These are phyloP conservation scores for Sycobia sp. DNA, from an alignment of 1,140 invertebrate genomes.

Conservation along the genomic window DNA sequence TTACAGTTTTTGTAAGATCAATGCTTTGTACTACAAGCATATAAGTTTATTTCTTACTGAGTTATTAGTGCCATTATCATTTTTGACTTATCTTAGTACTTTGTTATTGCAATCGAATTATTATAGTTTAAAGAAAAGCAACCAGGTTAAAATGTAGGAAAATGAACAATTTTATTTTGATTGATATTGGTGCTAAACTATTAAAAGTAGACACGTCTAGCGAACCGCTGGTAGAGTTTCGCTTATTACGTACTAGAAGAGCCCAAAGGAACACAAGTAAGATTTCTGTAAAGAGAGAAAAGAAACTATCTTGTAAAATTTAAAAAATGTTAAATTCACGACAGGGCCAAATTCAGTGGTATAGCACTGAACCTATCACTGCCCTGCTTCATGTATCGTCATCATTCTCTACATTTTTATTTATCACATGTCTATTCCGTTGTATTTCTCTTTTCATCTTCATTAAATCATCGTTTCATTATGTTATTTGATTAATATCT, in stretches of 20 bases:
- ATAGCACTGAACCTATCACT: conserved; percentile 33
- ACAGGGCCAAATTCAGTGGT: conserved; percentile 30
- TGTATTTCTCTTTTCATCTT: conserved; percentile 15
- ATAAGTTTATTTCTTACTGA: conserved; percentile 38
- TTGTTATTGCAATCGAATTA: conserved; percentile 34
- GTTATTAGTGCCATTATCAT: conserved; percentile 42
- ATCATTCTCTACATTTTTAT: conserved; percentile 1
- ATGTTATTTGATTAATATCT: conserved; percentile 18
- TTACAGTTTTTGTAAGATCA: conserved; percentile 48
- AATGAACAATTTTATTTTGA: conserved; percentile 26
- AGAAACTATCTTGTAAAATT: conserved; percentile 18
- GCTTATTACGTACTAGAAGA: conserved; percentile 30
- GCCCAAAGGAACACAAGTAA: conserved; percentile 33
- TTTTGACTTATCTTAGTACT: conserved; percentile 34
- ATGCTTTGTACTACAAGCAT: conserved; percentile 39
- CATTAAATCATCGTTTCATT: conserved; percentile 21
- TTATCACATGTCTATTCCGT: conserved; percentile 5
- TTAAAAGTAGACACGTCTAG: conserved; percentile 28
- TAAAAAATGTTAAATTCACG: conserved; percentile 20
- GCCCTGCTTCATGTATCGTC: conserved; percentile 17
- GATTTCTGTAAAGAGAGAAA: conserved; percentile 27
- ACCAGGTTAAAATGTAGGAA: conserved; percentile 19
- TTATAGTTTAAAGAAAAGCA: conserved; percentile 33
- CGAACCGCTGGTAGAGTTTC: conserved; percentile 26
- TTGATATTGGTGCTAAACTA: conserved; percentile 33